Evolutionary conservation across 1,140 invertebrate genomes (phyloP).

Genomic region (Scaptomyza pallida): DNA sequence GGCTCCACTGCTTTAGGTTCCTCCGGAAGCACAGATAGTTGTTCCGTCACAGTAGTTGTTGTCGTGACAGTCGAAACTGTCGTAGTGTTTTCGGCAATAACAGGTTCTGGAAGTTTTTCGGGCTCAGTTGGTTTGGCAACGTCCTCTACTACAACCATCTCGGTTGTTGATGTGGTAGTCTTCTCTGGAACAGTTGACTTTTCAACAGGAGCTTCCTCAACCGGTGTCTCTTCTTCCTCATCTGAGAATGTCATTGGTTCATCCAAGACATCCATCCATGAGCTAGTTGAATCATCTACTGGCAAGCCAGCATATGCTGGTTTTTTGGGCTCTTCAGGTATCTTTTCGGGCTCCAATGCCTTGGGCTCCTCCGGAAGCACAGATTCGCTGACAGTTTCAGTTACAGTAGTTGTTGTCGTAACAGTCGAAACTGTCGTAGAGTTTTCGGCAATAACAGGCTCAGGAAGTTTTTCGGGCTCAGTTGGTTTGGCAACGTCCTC

Average conservation of each 20-base stretch:
- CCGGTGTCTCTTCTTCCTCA: constrained; percentile 43
- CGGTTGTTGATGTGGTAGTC: background rate
- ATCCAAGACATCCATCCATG: constrained; percentile 85
- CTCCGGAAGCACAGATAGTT: background rate
- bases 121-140: constrained; percentile 3
- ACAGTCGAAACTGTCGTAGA: constrained; percentile 4
- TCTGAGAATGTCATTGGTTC: constrained; percentile 84
- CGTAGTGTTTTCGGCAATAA: constrained; percentile 10
- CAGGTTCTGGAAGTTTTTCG: background rate
- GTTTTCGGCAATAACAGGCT: constrained; percentile 1
- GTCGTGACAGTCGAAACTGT: constrained; percentile 10
- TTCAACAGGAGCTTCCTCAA: constrained; percentile 1
- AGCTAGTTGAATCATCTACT: constrained; percentile 83
- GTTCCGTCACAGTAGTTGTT: constrained; percentile 6
- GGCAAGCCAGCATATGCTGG: constrained; percentile 82
- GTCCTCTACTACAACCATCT: background rate
- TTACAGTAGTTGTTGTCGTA: constrained; percentile 12
- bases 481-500: constrained; percentile 1
- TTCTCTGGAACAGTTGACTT: background rate
- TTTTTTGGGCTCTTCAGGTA: constrained; percentile 46
- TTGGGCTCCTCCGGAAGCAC: background rate
- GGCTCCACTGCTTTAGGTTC: constrained; percentile 14
- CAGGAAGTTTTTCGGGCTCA: background rate
- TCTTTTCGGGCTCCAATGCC: constrained; percentile 5
- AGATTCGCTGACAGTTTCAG: constrained; percentile 1